Base-by-base conservation (phyloP, 2,888 invertebrate genomes). In the Atethmia centrago region DNA sequence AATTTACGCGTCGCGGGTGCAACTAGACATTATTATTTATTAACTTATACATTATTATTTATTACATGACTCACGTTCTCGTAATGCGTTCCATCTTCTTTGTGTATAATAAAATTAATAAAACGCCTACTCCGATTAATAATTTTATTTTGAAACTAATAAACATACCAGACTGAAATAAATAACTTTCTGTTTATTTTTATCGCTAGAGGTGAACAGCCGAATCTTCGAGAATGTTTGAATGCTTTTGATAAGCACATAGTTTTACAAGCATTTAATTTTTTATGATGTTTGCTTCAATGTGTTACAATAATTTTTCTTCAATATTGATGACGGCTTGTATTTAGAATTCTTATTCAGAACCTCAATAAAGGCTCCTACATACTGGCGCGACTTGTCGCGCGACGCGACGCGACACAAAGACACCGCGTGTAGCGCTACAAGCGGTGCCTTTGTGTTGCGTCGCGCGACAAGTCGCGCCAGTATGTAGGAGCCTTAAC, bases 51-150 rank as follows among this genome's bases (percentile, higher is more conserved):
- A 55, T 14, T 36, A 51, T 63, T 63, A 59, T 67, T 53, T 56
- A 72, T 74, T 21, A 28, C 31, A 25, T 49, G 51, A 53, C 12
- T 64, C 42, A 64, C 25, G 45, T 12, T 16, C 31, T 21, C 10
- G 2, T 0, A 10, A 14, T 73, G 61, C 76, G 56, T 63, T 59
- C 61, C 64, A 76, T 81, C 65, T 68, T 5, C 25, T n/a, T 21
- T 79, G 75, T 71, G 7, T 76, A 77, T 77, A 78, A 82, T 77
- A 79, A 82, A 76, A 73, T 40, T 74, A 64, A 69, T 58, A 78
- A 80, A 71, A 73, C 49, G 85, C 85, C 85, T 68, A 82, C 77
- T 61, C 45, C 8, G 4, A 74, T 65, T 65, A 83, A 74, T 82
- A 71, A 77, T 70, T 79, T 79, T 79, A 83, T 79, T 74, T 74